A percentile compares a stretch with the other conserved stretches of the same genome.
Conservation (phyloP, 2,113 vertebrate species). For the Cynopterus brachyotis region DNA sequence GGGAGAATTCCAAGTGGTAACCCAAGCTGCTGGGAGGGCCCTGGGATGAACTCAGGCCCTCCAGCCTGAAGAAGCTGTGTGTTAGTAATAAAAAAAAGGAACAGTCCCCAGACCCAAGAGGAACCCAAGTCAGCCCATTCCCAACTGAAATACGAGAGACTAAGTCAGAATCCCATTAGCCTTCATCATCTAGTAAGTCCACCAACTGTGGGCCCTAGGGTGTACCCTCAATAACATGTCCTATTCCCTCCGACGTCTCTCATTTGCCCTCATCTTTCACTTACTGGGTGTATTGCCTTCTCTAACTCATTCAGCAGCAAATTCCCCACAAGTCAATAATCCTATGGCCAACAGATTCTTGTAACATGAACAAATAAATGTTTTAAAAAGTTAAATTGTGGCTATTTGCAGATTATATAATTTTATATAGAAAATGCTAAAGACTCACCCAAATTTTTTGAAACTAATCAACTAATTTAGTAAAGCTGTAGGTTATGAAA, state of each 20-base stretch:
- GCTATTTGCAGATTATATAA: background rate
- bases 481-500: background rate
- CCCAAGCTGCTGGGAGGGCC: background rate
- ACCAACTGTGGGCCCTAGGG: background rate
- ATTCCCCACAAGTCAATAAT: background rate
- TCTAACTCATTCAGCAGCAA: background rate
- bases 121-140: background rate
- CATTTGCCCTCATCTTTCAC: background rate
- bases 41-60: background rate
- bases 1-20: background rate
- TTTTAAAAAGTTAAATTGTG: background rate
- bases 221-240: background rate
- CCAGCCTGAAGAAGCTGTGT: background rate
- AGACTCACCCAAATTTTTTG: background rate
- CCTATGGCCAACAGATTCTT: background rate
- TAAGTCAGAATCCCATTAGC: background rate
- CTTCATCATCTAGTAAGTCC: background rate
- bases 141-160: background rate
- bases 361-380: background rate
- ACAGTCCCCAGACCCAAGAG: background rate
- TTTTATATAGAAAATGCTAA: background rate
- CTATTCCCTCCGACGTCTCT: background rate
- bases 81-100: background rate
- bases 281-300: background rate
- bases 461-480: background rate